These are phyloP conservation scores for Macrosteles quadrilineatus DNA, from an alignment of 1,140 invertebrate species.

Conservation along the genomic window DNA sequence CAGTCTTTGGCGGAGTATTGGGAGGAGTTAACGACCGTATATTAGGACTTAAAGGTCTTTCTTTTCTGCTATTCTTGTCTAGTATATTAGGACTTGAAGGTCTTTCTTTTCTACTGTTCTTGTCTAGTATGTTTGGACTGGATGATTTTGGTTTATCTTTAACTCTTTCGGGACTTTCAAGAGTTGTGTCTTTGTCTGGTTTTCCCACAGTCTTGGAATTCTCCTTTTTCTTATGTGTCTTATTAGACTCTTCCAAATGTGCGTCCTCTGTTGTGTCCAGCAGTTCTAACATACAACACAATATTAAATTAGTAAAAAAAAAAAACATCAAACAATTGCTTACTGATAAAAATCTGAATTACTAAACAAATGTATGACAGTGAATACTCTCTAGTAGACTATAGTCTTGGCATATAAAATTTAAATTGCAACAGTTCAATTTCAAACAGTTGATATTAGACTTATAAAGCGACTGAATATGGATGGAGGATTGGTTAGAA, in stretches of 20 bases:
- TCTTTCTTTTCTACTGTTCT: neutral
- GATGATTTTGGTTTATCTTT: neutral
- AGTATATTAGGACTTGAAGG: neutral
- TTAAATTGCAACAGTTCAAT: no score
- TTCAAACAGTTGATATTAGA: no score
- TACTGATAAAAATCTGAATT: no score
- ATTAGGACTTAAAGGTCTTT: neutral
- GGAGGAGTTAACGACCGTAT: neutral
- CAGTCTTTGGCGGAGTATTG: neutral
- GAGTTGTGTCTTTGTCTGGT: no score
- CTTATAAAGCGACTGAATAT: no score
- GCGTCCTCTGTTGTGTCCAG: neutral
- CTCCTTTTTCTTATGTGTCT: no score
- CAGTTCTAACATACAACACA: neutral
- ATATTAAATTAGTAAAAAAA: neutral
- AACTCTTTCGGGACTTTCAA: neutral
- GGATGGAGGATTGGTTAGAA: no score
- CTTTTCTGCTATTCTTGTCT: neutral
- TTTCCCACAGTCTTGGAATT: no score
- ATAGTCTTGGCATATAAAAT: no score
- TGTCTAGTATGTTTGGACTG: neutral
- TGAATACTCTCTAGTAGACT: no score
- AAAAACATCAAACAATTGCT: no score
- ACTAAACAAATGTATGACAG: no score
- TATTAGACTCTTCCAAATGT: neutral